Evolutionary conservation across 2,797 vertebrate species (phyloP).

Genomic region (Acanthopagrus latus): DNA sequence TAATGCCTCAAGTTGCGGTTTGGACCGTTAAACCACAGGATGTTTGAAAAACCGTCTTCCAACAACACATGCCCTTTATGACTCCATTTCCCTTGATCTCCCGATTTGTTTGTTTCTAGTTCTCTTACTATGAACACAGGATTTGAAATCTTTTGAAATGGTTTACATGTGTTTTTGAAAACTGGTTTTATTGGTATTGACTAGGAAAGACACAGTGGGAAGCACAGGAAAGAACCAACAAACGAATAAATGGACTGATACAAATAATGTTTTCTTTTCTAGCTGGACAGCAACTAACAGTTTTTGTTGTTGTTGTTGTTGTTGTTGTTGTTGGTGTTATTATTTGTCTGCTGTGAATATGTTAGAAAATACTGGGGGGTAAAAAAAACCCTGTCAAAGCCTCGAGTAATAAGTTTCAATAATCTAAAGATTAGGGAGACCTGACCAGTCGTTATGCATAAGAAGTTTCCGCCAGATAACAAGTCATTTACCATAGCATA

Average conservation of each 20-base stretch:
- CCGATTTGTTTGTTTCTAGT: conserved; percentile 33
- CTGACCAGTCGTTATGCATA: neutral
- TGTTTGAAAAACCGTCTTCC: conserved; percentile 42
- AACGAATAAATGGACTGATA: neutral
- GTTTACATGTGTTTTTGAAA: conserved; percentile 28
- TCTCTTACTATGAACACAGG: conserved; percentile 22
- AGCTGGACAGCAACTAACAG: neutral
- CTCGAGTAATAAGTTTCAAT: neutral
- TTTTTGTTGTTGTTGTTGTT: neutral
- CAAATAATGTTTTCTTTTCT: neutral
- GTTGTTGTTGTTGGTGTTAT: neutral
- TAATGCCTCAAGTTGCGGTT: conserved; percentile 61
- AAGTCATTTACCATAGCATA: neutral
- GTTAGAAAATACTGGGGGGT: neutral
- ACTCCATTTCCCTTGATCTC: conserved; percentile 42
- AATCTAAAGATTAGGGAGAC: neutral
- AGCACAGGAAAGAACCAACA: neutral
- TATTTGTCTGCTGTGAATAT: neutral
- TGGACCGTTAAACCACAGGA: conserved; percentile 60
- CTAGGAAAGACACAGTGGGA: neutral
- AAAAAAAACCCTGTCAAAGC: neutral
- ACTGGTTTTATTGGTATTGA: neutral
- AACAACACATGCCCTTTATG: conserved; percentile 38
- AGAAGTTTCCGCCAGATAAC: neutral
- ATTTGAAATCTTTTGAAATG: conserved; percentile 1